Conservation (phyloP, 2,888 invertebrate species). For the Pachydiplax longipennis region DNA sequence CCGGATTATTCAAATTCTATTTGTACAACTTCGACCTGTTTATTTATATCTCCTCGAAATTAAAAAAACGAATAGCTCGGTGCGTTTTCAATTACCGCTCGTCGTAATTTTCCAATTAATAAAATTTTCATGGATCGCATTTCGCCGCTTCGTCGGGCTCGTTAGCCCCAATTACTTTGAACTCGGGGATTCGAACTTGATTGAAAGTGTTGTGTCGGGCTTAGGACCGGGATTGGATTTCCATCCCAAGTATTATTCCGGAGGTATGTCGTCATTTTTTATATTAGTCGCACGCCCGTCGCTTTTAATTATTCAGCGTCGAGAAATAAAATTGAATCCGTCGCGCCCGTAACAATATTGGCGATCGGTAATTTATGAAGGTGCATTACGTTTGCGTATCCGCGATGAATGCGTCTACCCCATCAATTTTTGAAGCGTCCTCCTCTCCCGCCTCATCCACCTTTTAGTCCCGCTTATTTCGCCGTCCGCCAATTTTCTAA, state of each 20-base stretch:
- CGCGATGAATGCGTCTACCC: too few relatives aligned
- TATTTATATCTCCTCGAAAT: background rate
- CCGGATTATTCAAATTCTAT: conserved; percentile 3
- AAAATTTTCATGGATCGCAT: background rate
- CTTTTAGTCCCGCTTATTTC: too few relatives aligned
- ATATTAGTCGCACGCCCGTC: background rate
- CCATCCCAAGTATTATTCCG: background rate
- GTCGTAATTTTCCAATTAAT: conserved; percentile 3
- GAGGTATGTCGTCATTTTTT: background rate
- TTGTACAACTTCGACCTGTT: background rate
- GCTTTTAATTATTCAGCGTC: background rate
- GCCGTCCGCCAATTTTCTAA: too few relatives aligned
- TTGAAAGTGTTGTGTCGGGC: background rate
- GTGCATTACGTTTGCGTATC: too few relatives aligned
- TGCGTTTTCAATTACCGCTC: background rate
- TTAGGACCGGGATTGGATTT: background rate
- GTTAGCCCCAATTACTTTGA: conserved; percentile 19
- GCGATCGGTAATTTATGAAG: background rate
- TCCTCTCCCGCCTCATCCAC: too few relatives aligned
- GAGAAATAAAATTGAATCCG: background rate
- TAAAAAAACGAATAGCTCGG: background rate
- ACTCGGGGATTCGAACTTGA: background rate
- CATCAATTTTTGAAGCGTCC: too few relatives aligned
- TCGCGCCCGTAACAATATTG: background rate
- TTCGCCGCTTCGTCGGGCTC: background rate